Evolutionary conservation across 2,797 vertebrate genomes (phyloP).

Genomic region (Notoglanidium macrostoma): DNA sequence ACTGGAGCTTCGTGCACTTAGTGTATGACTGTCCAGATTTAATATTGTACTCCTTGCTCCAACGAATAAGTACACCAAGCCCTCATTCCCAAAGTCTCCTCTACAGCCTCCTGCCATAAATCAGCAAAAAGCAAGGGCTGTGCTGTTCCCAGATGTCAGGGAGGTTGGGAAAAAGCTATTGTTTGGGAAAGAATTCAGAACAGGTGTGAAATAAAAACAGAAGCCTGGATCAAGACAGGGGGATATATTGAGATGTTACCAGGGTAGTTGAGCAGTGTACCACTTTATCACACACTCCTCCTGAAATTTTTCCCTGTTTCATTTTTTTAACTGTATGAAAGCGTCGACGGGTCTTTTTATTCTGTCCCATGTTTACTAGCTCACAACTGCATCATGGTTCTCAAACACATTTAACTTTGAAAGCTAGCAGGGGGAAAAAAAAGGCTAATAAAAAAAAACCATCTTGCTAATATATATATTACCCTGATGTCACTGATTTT

Average conservation of each 20-base stretch:
- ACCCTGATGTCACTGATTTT: slow-evolving; percentile 45
- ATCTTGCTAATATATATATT: slow-evolving; percentile 31
- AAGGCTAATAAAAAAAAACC: background rate
- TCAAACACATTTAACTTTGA: background rate
- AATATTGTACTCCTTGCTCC: slow-evolving; percentile 34
- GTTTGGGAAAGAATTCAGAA: slow-evolving; percentile 70
- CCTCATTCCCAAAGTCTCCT: slow-evolving; percentile 41
- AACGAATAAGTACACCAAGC: slow-evolving; percentile 8
- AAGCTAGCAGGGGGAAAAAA: background rate
- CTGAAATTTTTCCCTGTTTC: background rate
- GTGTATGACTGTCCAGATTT: slow-evolving; percentile 30
- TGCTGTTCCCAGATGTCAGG: slow-evolving; percentile 73
- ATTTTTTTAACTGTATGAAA: background rate
- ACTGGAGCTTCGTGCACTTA: background rate
- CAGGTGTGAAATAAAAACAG: slow-evolving; percentile 69
- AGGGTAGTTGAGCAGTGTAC: background rate
- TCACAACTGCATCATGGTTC: background rate
- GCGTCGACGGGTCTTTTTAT: background rate
- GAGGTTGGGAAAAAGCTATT: slow-evolving; percentile 62
- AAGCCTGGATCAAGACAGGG: slow-evolving; percentile 33
- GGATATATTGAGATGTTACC: slow-evolving; percentile 10
- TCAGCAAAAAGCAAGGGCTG: slow-evolving; percentile 55
- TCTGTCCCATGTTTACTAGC: background rate
- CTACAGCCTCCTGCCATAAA: slow-evolving; percentile 66
- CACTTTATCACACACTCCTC: slow-evolving; percentile 49